Evolutionary conservation across 2,888 invertebrate species (phyloP).

Genomic region (Caenorhabditis doughertyi): DNA sequence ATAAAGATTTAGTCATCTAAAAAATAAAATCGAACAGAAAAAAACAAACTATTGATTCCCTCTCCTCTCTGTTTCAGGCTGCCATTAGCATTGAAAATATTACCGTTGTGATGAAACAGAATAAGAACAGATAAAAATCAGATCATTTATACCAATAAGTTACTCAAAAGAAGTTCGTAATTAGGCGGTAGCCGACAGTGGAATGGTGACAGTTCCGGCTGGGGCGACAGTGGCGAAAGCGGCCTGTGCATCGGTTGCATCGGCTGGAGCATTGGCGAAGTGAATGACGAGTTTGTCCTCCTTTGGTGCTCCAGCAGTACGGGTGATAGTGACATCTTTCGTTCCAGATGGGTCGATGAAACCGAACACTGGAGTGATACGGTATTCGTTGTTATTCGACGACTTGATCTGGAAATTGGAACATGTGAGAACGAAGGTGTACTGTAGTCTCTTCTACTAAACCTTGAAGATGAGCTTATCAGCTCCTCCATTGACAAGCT

Average conservation of each 20-base stretch:
- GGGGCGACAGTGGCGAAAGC: constrained; percentile 53
- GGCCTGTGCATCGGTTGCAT: constrained; percentile 64
- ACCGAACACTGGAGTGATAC: constrained; percentile 72
- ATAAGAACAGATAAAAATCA: too few relatives aligned
- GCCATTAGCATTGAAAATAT: too few relatives aligned
- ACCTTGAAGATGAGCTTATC: constrained; percentile 57
- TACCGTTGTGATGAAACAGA: too few relatives aligned
- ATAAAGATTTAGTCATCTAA: too few relatives aligned
- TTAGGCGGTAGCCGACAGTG: constrained; percentile 55
- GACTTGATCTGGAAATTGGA: constrained; percentile 58
- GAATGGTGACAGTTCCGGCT: constrained; percentile 61
- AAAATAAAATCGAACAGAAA: too few relatives aligned
- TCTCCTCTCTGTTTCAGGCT: too few relatives aligned
- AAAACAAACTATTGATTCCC: too few relatives aligned
- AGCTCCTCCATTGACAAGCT: constrained; percentile 53
- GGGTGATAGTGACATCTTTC: constrained; percentile 61
- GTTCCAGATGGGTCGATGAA: constrained; percentile 68
- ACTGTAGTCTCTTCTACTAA: not conserved
- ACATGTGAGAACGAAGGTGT: not conserved
- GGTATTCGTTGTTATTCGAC: constrained; percentile 71
- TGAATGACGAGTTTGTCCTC: constrained; percentile 66
- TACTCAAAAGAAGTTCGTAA: too few relatives aligned
- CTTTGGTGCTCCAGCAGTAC: constrained; percentile 64
- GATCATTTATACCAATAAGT: too few relatives aligned
- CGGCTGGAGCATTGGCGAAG: constrained; percentile 63